These are phyloP conservation scores for Gandaritis pyraliata DNA, from an alignment of 2,888 invertebrate genomes.

Conservation along the genomic window DNA sequence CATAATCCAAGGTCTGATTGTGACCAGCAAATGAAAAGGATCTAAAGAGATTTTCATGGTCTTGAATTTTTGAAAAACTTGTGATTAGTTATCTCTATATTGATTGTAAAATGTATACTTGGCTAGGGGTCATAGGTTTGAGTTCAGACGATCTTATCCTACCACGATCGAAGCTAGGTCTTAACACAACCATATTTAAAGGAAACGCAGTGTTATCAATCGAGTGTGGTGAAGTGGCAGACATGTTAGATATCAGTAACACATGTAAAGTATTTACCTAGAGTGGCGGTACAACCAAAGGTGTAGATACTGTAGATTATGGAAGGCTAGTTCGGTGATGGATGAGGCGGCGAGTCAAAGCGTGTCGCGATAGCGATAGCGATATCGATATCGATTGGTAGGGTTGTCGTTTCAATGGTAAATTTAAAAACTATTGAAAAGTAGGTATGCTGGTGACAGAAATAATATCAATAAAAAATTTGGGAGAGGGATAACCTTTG, in stretches of 20 bases:
- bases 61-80: no score
- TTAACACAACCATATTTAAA: conserved; percentile 59
- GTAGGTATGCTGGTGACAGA: no score
- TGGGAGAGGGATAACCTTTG: no score
- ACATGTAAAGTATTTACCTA: conserved; percentile 78
- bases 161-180: not conserved
- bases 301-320: conserved; percentile 55
- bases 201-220: conserved; percentile 68
- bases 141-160: no score
- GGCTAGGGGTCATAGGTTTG: no score
- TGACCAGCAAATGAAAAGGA: no score
- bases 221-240: conserved; percentile 74
- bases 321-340: conserved; percentile 60
- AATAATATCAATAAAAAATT: no score
- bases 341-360: conserved; percentile 82
- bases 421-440: not conserved
- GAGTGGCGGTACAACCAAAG: conserved; percentile 74
- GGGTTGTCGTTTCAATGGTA: conserved; percentile 48
- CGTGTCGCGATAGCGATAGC: conserved; percentile 64
- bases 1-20: no score
- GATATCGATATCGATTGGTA: conserved; percentile 42
- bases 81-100: no score
- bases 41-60: no score
- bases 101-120: no score
- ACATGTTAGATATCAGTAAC: conserved; percentile 73